Evolutionary conservation across 1,140 invertebrate genomes (phyloP), one percentile per base, ranked within the genome.

Genomic region (Danaus melanippus): DNA sequence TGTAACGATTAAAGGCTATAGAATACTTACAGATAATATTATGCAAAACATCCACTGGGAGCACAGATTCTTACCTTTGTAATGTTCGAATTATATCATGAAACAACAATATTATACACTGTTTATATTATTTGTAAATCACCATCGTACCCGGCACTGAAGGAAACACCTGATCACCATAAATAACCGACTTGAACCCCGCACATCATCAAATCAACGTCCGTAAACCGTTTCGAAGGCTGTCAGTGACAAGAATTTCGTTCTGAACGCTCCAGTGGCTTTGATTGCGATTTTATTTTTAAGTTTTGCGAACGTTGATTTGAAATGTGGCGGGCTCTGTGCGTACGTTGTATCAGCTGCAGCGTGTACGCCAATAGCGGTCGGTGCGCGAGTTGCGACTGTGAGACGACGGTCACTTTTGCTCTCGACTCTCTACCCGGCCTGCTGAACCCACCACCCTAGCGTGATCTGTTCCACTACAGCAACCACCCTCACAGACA

Each of bases 291-390:
- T 67, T 48, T 69, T 64, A 68, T 71, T 69, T 73, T 74, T 67
- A 61, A 67, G 55, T 56, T 68, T 78, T 76, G 66, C 62, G 66
- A 69, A 77, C 67, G 74, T 64, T 72, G 64, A 74, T 86, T 84
- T 69, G 74, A 84, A 78, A 76, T 69, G 63, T 78, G 82, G 82
- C 82, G 82, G 79, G 79, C 75, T 74, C 60, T 56, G 74, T 83
- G 82, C 78, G 81, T 79, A 77, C 70, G 71, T 79, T 50, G 68
- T 72, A 74, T 78, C 71, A 71, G 79, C 75, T 67, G 58, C 66
- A 46, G 46, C 53, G 66, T 64, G 61, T 72, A 66, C 83, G 79
- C 80, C 67, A 67, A 58, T 74, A 74, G 62, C 71, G 71, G 64
- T 67, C 78, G 79, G 77, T 76, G 77, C 76, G 79, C 80, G 73